These are phyloP conservation scores for Podarcis cretensis DNA, from an alignment of 2,113 vertebrate genomes.

Conservation along the genomic window DNA sequence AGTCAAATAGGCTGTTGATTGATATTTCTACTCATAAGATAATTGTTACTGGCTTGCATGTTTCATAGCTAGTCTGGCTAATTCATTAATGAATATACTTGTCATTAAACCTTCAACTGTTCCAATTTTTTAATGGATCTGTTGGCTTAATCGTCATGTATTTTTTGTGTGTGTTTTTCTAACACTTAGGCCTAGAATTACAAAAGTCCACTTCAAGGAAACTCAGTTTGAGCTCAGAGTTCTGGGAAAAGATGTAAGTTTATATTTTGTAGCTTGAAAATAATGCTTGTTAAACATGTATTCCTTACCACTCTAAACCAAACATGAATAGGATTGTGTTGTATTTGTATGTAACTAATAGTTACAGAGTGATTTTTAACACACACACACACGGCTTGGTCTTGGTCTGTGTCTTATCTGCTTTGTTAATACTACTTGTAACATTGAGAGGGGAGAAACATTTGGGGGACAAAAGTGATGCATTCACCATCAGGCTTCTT, in stretches of 20 bases:
- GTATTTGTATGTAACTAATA: neutral
- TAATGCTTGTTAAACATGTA: neutral
- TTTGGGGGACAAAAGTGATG: neutral
- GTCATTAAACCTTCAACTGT: neutral
- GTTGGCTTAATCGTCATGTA: neutral
- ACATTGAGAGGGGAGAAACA: neutral
- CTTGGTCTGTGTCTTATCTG: neutral
- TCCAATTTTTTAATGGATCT: neutral
- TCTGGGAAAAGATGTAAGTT: constrained; percentile 91
- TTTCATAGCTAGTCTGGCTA: neutral
- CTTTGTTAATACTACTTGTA: neutral
- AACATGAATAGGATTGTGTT: neutral
- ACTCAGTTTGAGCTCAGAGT: constrained; percentile 91
- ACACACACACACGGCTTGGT: neutral
- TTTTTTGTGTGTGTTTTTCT: constrained; percentile 16
- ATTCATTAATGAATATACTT: neutral
- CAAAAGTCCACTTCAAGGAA: constrained; percentile 92
- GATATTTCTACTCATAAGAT: neutral
- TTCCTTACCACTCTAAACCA: neutral
- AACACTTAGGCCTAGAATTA: constrained; percentile 88
- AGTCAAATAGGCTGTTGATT: neutral
- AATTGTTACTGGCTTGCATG: neutral
- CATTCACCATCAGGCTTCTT: neutral
- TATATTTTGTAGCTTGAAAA: constrained; percentile 28
- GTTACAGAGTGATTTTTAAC: neutral